Percentiles rank a stretch among this genome's conserved stretches.
Conservation (phyloP, 2,888 invertebrate genomes). For the Dynastes tityus region DNA sequence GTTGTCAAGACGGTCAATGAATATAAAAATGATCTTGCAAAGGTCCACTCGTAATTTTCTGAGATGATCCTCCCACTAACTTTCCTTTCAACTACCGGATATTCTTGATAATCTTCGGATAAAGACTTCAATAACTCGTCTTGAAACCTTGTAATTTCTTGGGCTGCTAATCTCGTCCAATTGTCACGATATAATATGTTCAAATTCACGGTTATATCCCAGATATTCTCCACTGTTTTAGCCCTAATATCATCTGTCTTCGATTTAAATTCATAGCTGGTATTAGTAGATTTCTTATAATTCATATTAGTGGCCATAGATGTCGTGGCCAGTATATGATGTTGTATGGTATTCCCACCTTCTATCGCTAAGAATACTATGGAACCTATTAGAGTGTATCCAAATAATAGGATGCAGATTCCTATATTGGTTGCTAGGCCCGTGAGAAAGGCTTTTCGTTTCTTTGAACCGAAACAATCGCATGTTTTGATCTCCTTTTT, state of each 20-base stretch:
- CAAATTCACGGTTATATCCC: conserved; percentile 90
- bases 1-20: conserved; percentile 95
- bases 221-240: conserved; percentile 88
- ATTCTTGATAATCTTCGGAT: conserved; percentile 77
- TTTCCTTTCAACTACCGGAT: conserved; percentile 65
- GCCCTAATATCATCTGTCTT: conserved; percentile 76
- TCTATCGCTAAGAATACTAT: conserved; percentile 91
- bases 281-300: conserved; percentile 56
- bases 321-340: conserved; percentile 74
- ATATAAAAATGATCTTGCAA: conserved; percentile 93
- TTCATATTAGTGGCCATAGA: conserved; percentile 62
- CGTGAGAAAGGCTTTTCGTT: conserved; percentile 76
- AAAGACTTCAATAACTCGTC: conserved; percentile 85
- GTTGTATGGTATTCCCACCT: conserved; percentile 71
- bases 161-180: conserved; percentile 88
- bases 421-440: conserved; percentile 86
- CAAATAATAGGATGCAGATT: conserved; percentile 86
- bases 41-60: conserved; percentile 85
- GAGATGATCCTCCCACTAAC: conserved; percentile 69
- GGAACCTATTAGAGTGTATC: conserved; percentile 83
- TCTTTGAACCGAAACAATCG: conserved; percentile 66
- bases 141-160: conserved; percentile 82
- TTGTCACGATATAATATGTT: conserved; percentile 92
- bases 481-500: conserved; percentile 63
- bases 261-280: conserved; percentile 59